These are phyloP conservation scores for Bombus waltoni DNA, from an alignment of 1,140 invertebrate species.

Conservation along the genomic window DNA sequence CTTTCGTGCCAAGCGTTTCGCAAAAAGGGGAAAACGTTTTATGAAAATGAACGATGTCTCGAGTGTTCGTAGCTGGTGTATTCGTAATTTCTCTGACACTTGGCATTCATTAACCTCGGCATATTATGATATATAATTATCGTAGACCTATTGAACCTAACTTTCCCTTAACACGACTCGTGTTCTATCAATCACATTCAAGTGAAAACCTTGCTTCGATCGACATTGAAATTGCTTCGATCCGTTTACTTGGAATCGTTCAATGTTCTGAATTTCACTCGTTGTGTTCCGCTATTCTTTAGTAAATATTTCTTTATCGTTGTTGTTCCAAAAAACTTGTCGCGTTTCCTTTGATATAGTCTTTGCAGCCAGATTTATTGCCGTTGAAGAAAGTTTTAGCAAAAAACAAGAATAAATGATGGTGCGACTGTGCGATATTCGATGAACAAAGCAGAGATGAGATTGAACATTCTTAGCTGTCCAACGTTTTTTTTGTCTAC, in stretches of 20 bases:
- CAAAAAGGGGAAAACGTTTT: background rate
- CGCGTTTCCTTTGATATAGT: too few species aligned
- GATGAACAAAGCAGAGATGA: too few species aligned
- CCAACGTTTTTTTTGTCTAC: background rate
- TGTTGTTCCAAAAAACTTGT: too few species aligned
- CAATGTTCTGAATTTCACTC: background rate
- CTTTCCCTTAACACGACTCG: conserved; percentile 11
- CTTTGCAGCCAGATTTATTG: background rate
- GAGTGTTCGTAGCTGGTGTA: background rate
- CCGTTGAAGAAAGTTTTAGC: background rate
- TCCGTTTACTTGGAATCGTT: background rate
- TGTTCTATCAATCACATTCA: background rate
- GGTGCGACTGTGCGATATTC: too few species aligned
- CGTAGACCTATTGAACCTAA: conserved; percentile 48
- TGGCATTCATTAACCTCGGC: conserved; percentile 33
- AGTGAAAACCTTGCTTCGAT: background rate
- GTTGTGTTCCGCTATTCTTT: background rate
- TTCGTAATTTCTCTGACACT: conserved; percentile 29
- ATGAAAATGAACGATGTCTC: background rate
- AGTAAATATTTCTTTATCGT: background rate
- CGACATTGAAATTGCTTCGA: background rate
- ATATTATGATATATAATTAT: conserved; percentile 25
- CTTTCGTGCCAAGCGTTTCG: background rate
- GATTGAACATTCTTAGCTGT: too few species aligned
- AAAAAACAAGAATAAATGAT: background rate